A percentile compares a stretch with the other conserved stretches of the same genome.
phyloP scores from a whole-genome alignment of 2,113 vertebrate species.

The Grantiella picta region DNA sequence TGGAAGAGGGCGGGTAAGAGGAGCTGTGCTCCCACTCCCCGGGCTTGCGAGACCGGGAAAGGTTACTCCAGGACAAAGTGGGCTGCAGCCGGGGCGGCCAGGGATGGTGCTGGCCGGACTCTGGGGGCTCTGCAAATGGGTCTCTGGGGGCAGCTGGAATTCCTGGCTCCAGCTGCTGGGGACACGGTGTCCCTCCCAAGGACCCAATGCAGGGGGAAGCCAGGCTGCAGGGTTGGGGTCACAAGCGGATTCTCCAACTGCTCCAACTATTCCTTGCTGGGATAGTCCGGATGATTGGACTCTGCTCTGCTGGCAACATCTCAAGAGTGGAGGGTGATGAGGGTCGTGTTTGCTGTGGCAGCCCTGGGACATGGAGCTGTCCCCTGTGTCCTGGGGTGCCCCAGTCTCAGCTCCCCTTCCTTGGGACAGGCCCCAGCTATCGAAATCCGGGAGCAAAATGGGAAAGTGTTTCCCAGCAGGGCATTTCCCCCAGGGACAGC shows the following conservation, averaged over 20 bases:
- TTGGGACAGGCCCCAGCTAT: background rate
- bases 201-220: background rate
- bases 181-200: background rate
- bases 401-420: background rate
- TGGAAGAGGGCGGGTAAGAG: background rate
- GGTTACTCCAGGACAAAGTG: slow-evolving; percentile 1
- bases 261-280: background rate
- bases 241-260: accelerated
- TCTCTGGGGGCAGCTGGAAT: background rate
- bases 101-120: background rate
- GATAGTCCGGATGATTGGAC: accelerated
- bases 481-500: slow-evolving; percentile 10
- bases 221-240: background rate
- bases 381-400: background rate
- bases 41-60: background rate
- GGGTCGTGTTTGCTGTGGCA: background rate
- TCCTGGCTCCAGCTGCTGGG: slow-evolving; percentile 26
- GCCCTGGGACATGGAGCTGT: accelerated
- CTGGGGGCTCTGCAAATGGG: background rate
- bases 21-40: background rate
- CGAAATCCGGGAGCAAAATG: background rate
- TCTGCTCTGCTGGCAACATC: accelerated
- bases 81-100: background rate
- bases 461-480: background rate
- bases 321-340: accelerated